Evolutionary conservation across 2,797 vertebrate genomes (phyloP).

Genomic region (Channa striata): DNA sequence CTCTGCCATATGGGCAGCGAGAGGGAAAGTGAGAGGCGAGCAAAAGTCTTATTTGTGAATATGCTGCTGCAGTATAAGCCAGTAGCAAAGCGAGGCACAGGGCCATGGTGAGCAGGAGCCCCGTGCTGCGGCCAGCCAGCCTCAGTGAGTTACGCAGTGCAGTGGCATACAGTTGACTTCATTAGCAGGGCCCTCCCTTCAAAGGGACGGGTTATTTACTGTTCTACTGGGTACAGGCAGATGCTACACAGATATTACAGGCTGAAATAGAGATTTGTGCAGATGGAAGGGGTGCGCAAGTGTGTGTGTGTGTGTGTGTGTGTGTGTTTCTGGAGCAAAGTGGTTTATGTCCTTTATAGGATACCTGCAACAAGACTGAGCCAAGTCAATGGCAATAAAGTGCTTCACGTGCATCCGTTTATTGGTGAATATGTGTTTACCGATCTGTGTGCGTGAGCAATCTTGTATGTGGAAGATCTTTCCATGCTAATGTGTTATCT

Average conservation of each 20-base stretch:
- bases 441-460: not conserved
- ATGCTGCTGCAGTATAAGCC: constrained; percentile 61
- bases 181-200: constrained; percentile 75
- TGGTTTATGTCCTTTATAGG: constrained; percentile 21
- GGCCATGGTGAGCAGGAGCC: constrained; percentile 56
- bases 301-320: constrained; percentile 30
- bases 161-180: constrained; percentile 78
- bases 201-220: constrained; percentile 67
- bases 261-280: constrained; percentile 39
- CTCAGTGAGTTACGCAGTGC: constrained; percentile 76
- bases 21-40: constrained; percentile 59
- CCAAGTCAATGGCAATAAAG: constrained; percentile 35
- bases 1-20: constrained; percentile 40
- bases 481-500: not conserved
- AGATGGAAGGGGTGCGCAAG: constrained; percentile 41
- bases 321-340: constrained; percentile 36
- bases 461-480: constrained; percentile 14
- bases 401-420: constrained; percentile 18
- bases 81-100: constrained; percentile 49
- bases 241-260: constrained; percentile 64
- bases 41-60: constrained; percentile 61
- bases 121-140: constrained; percentile 58
- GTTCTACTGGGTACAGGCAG: constrained; percentile 60
- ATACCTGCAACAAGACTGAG: no score
- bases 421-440: not conserved